Conservation (phyloP, 2,797 vertebrate species). For the Phataginus tricuspis region DNA sequence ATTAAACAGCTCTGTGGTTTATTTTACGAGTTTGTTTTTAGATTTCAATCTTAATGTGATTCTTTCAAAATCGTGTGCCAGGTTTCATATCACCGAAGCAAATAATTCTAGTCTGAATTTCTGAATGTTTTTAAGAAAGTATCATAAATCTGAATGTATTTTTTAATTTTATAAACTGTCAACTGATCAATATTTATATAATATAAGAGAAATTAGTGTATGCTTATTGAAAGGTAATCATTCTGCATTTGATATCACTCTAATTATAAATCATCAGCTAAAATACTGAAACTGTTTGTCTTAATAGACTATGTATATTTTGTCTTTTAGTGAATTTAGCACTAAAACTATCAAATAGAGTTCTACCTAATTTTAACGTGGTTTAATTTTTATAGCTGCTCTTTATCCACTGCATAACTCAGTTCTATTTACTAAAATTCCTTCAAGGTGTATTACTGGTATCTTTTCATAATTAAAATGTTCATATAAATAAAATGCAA, state of each 20-base stretch:
- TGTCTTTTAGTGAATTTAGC: background rate
- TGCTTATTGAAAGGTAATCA: slow-evolving; percentile 59
- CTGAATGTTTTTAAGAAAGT: background rate
- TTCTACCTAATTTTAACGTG: background rate
- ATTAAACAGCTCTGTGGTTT: background rate
- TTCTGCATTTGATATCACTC: background rate
- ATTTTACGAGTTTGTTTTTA: background rate
- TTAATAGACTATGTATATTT: background rate
- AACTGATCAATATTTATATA: background rate
- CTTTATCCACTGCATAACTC: background rate
- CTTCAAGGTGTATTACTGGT: background rate
- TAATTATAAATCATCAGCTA: slow-evolving; percentile 29
- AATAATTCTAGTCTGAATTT: background rate
- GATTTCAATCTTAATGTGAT: background rate
- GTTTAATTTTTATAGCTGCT: background rate
- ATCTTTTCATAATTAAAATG: background rate
- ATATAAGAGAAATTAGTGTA: slow-evolving; percentile 38
- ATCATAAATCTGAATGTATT: background rate
- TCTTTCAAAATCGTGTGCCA: background rate
- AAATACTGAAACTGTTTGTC: slow-evolving; percentile 44
- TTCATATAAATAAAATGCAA: background rate
- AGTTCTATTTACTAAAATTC: background rate
- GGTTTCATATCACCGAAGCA: background rate
- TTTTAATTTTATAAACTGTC: background rate
- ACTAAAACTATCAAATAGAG: background rate